Evolutionary conservation across 2,797 vertebrate genomes (phyloP), one percentile per base, ranked within the genome.

Genomic region (Myripristis jacobus): DNA sequence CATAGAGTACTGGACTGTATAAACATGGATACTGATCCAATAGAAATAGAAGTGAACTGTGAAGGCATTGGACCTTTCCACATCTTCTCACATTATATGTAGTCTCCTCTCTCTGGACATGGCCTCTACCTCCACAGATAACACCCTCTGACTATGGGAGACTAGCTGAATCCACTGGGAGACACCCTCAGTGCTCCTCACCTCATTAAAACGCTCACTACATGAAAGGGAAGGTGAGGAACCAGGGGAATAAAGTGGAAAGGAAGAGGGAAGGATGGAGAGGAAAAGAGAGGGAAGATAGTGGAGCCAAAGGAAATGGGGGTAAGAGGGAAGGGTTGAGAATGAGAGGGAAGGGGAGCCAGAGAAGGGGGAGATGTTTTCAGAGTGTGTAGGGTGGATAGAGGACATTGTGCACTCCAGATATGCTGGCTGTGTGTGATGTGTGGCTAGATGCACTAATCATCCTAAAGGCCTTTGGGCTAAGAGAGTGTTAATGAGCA

Each of bases 401-500:
- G 52, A 44, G 75, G 76, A 70, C 38, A 38, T 56, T 64, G 18
- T 41, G 12, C 13, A 44, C 56, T 58, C 56, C n/a, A 27, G 25
- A n/a, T 29, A 51, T 47, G 38, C 27, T 47, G 66, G 34, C 19
- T 56, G 68, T 80, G 72, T 83, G 70, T 56, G 66, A 79, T 84
- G 67, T 85, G 74, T 84, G 70, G 52, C 0, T 65, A 70, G 72
- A 80, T 76, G 18, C 75, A 72, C 60, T 85, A 82, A 92, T 90
- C 85, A 87, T 85, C 73, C 68, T 64, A 55, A 61, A 53, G 70
- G 87, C 75, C 82, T 81, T 77, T 80, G 80, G 85, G 82, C 74
- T 46, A 41, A 15, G 63, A 64, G 73, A 76, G 82, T 64, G 77
- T 86, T 90, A 89, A 90, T 87, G 88, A 88, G 87, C 59, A 46